Percentiles rank a stretch among this genome's conserved stretches.
Conservation (phyloP, 2,113 vertebrate species). For the Rhinichthys klamathensis region DNA sequence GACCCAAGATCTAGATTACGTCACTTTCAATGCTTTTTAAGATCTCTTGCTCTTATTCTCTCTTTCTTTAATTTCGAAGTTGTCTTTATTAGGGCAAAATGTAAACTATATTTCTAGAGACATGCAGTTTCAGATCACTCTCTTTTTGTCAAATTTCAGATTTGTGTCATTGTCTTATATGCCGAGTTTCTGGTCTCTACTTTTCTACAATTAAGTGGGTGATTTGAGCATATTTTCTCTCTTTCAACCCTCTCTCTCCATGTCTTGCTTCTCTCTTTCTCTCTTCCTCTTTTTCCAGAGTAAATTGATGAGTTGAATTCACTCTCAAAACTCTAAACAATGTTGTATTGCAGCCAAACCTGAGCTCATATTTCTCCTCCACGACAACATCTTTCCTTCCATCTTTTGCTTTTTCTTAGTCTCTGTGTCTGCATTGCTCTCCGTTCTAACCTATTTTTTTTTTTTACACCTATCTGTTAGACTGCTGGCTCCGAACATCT, state of each 20-base stretch:
- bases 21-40: neutral
- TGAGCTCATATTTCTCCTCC: neutral
- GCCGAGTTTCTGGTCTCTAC: neutral
- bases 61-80: neutral
- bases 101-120: neutral
- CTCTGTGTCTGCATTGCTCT: neutral
- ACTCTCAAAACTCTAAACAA: neutral
- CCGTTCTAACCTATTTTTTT: neutral
- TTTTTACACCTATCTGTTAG: neutral
- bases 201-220: neutral
- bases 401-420: neutral
- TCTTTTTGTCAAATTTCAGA: neutral
- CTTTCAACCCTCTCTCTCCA: neutral
- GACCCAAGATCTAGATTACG: neutral
- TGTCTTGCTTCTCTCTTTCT: neutral
- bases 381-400: neutral
- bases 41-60: neutral
- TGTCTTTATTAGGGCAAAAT: neutral
- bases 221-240: neutral
- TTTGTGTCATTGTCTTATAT: neutral
- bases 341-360: conserved; percentile 19
- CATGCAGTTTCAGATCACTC: neutral
- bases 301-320: conserved; percentile 4
- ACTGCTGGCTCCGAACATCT: neutral
- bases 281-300: neutral